These are phyloP conservation scores for Dendrocincla fuliginosa DNA, from an alignment of 2,797 vertebrate species.

Conservation along the genomic window DNA sequence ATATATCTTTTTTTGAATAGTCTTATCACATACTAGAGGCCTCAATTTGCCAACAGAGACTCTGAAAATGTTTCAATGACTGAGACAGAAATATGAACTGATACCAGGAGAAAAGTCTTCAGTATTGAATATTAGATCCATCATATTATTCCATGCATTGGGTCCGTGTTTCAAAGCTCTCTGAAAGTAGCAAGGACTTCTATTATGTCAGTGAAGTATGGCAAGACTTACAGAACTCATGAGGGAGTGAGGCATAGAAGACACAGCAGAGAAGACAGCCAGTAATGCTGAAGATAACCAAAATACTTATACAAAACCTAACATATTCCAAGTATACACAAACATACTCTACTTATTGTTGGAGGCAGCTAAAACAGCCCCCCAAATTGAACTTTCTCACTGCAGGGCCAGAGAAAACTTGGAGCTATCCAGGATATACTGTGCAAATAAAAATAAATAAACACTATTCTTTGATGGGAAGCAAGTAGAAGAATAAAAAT, in stretches of 20 bases:
- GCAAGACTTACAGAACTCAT: neutral
- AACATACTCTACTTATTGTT: neutral
- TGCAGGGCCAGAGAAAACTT: neutral
- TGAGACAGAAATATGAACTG: neutral
- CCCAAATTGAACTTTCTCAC: neutral
- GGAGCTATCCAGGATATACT: neutral
- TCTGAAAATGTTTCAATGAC: neutral
- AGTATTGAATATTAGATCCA: neutral
- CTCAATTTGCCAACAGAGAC: neutral
- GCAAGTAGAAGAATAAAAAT: neutral
- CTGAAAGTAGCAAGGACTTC: neutral
- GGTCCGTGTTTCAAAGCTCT: neutral
- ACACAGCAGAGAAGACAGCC: neutral
- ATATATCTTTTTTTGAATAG: neutral
- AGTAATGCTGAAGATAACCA: neutral
- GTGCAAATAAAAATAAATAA: neutral
- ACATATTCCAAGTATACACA: neutral
- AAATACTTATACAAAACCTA: neutral
- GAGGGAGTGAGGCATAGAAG: neutral
- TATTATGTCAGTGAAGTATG: neutral
- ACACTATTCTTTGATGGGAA: rapidly evolving
- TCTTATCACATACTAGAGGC: neutral
- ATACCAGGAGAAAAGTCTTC: neutral
- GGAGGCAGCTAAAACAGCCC: neutral
- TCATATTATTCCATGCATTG: rapidly evolving